These are phyloP conservation scores for Protophormia terraenovae DNA, from an alignment of 2,888 invertebrate species.

Conservation along the genomic window DNA sequence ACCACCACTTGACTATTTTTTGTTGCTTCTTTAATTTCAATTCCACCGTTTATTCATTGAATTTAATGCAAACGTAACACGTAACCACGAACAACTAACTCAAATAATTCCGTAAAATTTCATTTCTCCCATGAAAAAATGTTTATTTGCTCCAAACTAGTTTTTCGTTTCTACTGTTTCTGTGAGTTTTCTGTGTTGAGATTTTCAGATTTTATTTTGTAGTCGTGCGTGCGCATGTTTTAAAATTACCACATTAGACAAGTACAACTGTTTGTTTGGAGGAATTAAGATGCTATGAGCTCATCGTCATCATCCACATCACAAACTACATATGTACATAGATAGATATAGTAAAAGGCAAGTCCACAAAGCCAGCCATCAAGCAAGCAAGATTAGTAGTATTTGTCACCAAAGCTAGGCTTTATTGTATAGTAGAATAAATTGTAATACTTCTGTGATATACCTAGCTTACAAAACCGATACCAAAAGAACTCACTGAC, in stretches of 20 bases:
- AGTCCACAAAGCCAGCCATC: background rate
- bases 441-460: background rate
- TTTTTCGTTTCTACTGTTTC: constrained; percentile 11
- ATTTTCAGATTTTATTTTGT: background rate
- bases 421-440: background rate
- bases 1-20: constrained; percentile 1
- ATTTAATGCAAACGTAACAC: constrained; percentile 41
- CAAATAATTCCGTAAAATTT: constrained; percentile 37
- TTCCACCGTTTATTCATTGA: constrained; percentile 22
- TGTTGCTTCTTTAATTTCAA: constrained; percentile 1
- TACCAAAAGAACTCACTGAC: no score
- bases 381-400: background rate
- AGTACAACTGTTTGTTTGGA: constrained; percentile 13
- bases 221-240: constrained; percentile 54
- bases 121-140: constrained; percentile 37
- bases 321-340: background rate
- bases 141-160: constrained; percentile 57
- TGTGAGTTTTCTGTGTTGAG: background rate
- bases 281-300: constrained; percentile 27
- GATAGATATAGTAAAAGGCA: background rate
- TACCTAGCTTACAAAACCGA: no score
- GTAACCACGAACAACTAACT: constrained; percentile 63
- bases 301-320: constrained; percentile 27
- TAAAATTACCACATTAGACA: constrained; percentile 1
- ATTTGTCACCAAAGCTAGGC: background rate